Evolutionary conservation across 2,888 invertebrate species (phyloP).

Genomic region (Acanthosepion esculentum): DNA sequence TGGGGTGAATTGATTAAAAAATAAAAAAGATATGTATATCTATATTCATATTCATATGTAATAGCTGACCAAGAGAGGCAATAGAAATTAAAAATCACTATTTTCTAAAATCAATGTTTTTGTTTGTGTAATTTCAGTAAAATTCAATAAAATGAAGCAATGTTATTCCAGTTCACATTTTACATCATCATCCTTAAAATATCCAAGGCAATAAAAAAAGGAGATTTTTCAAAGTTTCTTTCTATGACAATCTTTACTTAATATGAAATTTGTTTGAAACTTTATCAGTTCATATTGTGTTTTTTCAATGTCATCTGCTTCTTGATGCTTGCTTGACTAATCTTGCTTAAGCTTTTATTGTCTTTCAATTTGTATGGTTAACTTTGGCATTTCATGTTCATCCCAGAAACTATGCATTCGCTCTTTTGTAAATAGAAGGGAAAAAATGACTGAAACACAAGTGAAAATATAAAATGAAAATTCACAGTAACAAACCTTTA

Average conservation of each 20-base stretch:
- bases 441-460: not conserved
- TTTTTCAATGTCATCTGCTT: not conserved
- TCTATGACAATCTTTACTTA: not conserved
- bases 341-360: not conserved
- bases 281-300: not conserved
- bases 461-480: not conserved
- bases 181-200: not conserved
- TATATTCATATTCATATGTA: not conserved
- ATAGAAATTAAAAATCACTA: not conserved
- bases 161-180: not conserved
- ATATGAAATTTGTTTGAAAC: not conserved
- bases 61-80: not conserved
- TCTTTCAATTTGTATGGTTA: constrained; percentile 11
- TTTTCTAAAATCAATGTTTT: not conserved
- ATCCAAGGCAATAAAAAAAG: not conserved
- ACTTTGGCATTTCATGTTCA: not conserved
- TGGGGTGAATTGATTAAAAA: no score
- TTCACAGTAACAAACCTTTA: not conserved
- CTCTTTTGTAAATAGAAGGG: not conserved
- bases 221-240: not conserved
- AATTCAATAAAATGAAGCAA: not conserved
- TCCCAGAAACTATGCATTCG: not conserved
- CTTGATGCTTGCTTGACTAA: not conserved
- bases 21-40: not conserved
- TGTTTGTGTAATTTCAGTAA: not conserved